phyloP scores from a whole-genome alignment of 2,888 invertebrate genomes.

The Drosophila falleni region DNA sequence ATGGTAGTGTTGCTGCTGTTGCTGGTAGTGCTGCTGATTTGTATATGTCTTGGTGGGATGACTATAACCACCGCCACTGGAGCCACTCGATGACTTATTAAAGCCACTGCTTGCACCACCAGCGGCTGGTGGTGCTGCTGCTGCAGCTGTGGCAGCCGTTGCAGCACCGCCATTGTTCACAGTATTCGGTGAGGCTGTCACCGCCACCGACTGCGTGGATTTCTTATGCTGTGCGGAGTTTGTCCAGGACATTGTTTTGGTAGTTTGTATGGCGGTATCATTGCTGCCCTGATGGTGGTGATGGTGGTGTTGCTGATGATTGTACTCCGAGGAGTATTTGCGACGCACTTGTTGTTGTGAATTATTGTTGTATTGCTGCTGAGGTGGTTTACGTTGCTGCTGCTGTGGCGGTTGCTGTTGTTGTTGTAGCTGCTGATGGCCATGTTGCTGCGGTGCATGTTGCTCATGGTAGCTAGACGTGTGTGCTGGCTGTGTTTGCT shows the following conservation, averaged over 20 bases:
- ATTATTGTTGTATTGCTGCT: constrained; percentile 65
- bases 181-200: constrained; percentile 84
- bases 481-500: constrained; percentile 31
- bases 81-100: constrained; percentile 36
- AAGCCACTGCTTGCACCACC: constrained; percentile 14
- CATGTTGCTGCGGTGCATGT: constrained; percentile 30
- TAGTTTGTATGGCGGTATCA: constrained; percentile 72
- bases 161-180: constrained; percentile 82
- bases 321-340: constrained; percentile 75
- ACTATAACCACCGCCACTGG: constrained; percentile 27
- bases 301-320: constrained; percentile 59
- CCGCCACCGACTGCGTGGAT: constrained; percentile 84
- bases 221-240: constrained; percentile 86
- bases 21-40: constrained; percentile 82
- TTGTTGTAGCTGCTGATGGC: constrained; percentile 52
- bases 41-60: constrained; percentile 79
- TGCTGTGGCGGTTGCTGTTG: constrained; percentile 56
- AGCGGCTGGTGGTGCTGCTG: constrained; percentile 25
- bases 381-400: constrained; percentile 53
- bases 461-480: constrained; percentile 31
- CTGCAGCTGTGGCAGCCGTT: constrained; percentile 22
- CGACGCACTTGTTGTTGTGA: constrained; percentile 74
- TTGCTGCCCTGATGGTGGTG: constrained; percentile 66
- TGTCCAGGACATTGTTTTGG: constrained; percentile 85
- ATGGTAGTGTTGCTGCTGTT: constrained; percentile 74